Base-by-base conservation (phyloP, 1,140 invertebrate species). In the Tribolium madens region DNA sequence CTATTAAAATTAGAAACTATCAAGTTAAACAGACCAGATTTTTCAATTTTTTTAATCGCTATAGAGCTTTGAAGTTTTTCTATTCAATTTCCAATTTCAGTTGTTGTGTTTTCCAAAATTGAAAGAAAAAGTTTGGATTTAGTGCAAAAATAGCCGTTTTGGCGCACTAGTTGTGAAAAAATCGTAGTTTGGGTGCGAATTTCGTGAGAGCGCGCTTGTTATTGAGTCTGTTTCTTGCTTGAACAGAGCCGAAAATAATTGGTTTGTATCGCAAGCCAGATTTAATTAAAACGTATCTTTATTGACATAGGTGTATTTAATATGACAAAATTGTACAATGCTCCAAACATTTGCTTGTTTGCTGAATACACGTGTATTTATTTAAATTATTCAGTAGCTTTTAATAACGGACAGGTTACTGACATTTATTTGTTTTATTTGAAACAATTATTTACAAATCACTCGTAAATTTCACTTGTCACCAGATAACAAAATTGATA, bases 371-470 rank as follows among this genome's bases (percentile, higher is more conserved):
- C 71, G 72, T 78, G 71, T 78, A 74, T 74, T 74, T 78, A 73
- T 75, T 52, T 50, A 68, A 74, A 78, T 74, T 69, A 74, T 33
- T 74, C 76, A 57, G 72, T 60, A 78, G 72, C 76, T 60, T 69
- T 69, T 78, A 78, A 60, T 78, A 78, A 69, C 64, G 50, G 57
- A 68, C 53, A 48, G 53, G 48, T 60, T 60, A 21, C 53, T 71
- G 76, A 70, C 76, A 74, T 68, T 74, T 78, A 78, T 78, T 78
- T 78, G 60, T 78, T 78, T 69, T 74, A 78, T 78, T 78, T 78
- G 76, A 75, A 78, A 78, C 71, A 78, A 78, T 74, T 78, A 78
- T 78, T 78, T 73, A 78, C 76, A 78, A 78, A 78, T 78, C 76
- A 78, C 76, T 78, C 53, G 57, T 78, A 78, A 78, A 69, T 47